Evolutionary conservation across 2,113 vertebrate species (phyloP).

Genomic region (Pachypanchax playfairii): DNA sequence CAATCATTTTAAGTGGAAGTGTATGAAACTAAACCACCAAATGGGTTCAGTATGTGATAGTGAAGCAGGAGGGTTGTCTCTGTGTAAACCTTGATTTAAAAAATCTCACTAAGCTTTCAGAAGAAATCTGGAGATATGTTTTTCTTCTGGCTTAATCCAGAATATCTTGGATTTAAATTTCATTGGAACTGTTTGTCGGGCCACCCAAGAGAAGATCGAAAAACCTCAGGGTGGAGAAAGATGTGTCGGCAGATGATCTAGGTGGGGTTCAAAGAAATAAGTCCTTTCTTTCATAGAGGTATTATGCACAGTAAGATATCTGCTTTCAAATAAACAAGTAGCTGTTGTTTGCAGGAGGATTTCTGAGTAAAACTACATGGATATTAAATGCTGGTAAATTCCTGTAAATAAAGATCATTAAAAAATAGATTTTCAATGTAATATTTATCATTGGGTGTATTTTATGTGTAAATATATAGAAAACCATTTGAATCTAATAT

Average conservation of each 20-base stretch:
- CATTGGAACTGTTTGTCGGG: slow-evolving; percentile 21
- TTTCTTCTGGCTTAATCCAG: slow-evolving; percentile 29
- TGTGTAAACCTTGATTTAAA: slow-evolving; percentile 53
- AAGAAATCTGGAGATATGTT: slow-evolving; percentile 49
- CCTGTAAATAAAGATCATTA: too few species aligned
- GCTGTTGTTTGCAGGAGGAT: slow-evolving; percentile 3
- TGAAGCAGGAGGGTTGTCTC: too few species aligned
- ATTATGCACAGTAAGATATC: slow-evolving; percentile 34
- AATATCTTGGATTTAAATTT: slow-evolving; percentile 40
- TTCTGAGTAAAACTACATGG: slow-evolving; percentile 2
- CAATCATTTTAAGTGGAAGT: slow-evolving; percentile 2
- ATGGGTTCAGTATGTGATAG: too few species aligned
- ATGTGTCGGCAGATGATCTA: slow-evolving; percentile 30
- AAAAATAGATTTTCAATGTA: too few species aligned
- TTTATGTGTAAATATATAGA: too few species aligned
- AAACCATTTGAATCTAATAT: too few species aligned
- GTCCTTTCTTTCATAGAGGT: slow-evolving; percentile 31
- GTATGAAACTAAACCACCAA: slow-evolving; percentile 34
- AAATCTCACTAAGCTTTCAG: slow-evolving; percentile 40
- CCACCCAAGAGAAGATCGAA: slow-evolving; percentile 34
- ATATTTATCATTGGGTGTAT: too few species aligned
- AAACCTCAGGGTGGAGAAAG: slow-evolving; percentile 23
- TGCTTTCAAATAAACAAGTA: slow-evolving; percentile 10
- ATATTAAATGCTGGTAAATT: too few species aligned
- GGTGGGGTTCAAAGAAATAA: slow-evolving; percentile 38